Percentiles rank a stretch among this genome's conserved stretches.
Evolutionary conservation across 2,888 invertebrate species (phyloP).

Genomic region (Leptinotarsa peninsularis): DNA sequence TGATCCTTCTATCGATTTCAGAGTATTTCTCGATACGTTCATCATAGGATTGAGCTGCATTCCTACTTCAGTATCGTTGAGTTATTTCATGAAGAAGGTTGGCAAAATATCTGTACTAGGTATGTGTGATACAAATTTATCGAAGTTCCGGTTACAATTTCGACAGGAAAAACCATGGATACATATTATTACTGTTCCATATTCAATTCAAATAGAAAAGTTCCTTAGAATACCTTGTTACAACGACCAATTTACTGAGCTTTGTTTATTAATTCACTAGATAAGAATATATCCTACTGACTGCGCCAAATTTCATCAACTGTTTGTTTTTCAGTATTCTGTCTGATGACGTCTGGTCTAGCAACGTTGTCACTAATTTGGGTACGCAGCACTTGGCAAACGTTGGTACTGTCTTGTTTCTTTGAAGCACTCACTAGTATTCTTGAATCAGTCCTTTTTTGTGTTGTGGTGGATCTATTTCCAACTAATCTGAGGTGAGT

Average conservation of each 20-base stretch:
- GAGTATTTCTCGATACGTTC: conserved; percentile 71
- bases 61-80: conserved; percentile 71
- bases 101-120: conserved; percentile 72
- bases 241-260: too few species aligned
- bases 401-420: conserved; percentile 70
- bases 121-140: conserved; percentile 58
- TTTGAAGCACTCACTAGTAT: conserved; percentile 74
- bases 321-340: conserved; percentile 66
- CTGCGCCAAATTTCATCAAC: neutral
- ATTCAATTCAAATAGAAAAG: too few species aligned
- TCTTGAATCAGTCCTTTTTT: conserved; percentile 73
- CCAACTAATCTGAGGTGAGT: conserved; percentile 56
- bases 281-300: too few species aligned
- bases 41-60: conserved; percentile 72
- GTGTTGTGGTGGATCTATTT: conserved; percentile 73
- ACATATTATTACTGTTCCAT: too few species aligned
- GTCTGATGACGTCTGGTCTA: conserved; percentile 70
- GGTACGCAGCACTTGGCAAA: conserved; percentile 69
- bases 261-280: too few species aligned
- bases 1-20: conserved; percentile 65
- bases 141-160: too few species aligned
- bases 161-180: too few species aligned
- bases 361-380: conserved; percentile 70
- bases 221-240: too few species aligned
- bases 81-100: conserved; percentile 70